A percentile compares a stretch with the other conserved stretches of the same genome.
Evolutionary conservation across 2,888 invertebrate species (phyloP).

Genomic region (Cylindroiulus punctatus): DNA sequence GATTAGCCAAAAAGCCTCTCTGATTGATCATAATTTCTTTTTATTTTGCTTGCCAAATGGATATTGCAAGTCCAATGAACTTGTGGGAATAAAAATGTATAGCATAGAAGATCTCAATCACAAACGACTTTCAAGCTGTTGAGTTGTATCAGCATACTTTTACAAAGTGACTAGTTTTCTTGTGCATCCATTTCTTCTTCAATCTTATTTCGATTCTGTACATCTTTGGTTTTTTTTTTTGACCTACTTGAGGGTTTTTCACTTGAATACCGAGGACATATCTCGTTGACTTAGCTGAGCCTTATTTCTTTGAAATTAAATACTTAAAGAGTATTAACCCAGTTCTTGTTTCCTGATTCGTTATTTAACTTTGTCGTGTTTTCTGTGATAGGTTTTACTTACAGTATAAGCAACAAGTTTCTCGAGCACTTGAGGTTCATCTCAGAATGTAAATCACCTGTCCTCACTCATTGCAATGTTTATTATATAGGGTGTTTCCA

Average conservation of each 20-base stretch:
- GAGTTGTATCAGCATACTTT: too few species aligned
- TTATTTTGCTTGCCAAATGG: background rate
- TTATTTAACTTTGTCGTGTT: background rate
- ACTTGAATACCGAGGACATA: background rate
- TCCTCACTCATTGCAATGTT: background rate
- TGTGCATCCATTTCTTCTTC: background rate
- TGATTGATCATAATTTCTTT: background rate
- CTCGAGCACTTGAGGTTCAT: background rate
- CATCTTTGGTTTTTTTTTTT: background rate
- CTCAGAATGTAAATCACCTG: background rate
- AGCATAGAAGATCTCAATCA: background rate
- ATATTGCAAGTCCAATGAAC: slow-evolving; percentile 23
- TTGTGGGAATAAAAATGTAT: background rate
- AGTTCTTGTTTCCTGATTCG: background rate
- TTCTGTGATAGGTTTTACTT: background rate
- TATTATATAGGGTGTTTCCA: too few species aligned
- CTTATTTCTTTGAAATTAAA: background rate
- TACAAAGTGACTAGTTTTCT: background rate
- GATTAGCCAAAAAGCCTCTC: background rate
- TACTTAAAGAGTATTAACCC: background rate
- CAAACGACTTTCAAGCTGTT: background rate
- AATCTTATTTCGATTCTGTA: background rate
- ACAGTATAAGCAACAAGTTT: background rate
- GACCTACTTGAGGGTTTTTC: slow-evolving; percentile 26
- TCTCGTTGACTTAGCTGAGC: background rate